Percentiles rank a stretch among this genome's conserved stretches.
Conservation (phyloP, 2,113 vertebrate species). For the Willisornis vidua region DNA sequence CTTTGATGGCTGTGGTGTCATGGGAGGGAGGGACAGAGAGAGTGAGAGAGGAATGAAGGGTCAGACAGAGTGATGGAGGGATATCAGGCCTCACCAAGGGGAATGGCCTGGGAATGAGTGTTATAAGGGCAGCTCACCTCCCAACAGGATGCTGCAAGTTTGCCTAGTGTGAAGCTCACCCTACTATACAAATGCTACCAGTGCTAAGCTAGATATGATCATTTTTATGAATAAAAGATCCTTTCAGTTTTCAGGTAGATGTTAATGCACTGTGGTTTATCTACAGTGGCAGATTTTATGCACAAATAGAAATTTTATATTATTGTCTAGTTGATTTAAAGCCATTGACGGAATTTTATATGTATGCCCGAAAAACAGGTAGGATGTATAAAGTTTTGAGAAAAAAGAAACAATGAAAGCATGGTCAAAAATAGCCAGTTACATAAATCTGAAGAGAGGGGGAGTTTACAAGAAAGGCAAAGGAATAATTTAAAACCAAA, state of each 20-base stretch:
- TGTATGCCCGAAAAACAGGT: neutral
- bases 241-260: neutral
- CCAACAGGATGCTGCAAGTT: fast-evolving
- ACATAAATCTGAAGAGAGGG: neutral
- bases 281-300: neutral
- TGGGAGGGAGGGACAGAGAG: neutral
- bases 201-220: neutral
- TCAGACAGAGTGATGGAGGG: too few relatives aligned
- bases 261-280: neutral
- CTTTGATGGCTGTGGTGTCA: neutral
- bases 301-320: neutral
- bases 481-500: neutral
- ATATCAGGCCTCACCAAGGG: fast-evolving
- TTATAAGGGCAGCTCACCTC: neutral
- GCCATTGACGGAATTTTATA: neutral
- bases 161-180: neutral
- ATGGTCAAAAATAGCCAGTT: neutral
- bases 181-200: neutral
- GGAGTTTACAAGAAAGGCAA: neutral
- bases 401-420: neutral
- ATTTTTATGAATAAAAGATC: too few relatives aligned
- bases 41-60: fast-evolving
- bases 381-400: neutral
- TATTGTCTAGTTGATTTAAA: neutral
- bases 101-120: fast-evolving